Percentiles rank a stretch among this genome's conserved stretches.
Conservation (phyloP, 2,797 vertebrate species). For the Spheniscus humboldti region DNA sequence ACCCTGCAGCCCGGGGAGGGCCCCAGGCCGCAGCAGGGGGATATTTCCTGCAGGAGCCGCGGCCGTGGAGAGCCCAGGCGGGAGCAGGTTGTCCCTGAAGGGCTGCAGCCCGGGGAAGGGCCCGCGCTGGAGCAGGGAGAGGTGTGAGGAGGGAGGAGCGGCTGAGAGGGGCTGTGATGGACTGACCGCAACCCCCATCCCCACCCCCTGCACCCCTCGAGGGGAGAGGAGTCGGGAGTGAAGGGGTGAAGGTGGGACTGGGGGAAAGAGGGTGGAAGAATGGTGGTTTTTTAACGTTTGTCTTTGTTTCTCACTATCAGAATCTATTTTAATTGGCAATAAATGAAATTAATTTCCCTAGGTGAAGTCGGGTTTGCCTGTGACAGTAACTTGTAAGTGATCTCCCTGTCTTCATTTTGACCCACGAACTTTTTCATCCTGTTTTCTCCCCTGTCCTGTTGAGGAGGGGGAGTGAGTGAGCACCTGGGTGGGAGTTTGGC, state of each 20-base stretch:
- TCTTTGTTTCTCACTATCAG: not conserved
- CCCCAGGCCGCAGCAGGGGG: too few species aligned
- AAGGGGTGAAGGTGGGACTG: accelerated
- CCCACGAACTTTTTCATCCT: not conserved
- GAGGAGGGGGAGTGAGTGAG: not conserved
- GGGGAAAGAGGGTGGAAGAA: not conserved
- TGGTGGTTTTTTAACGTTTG: not conserved
- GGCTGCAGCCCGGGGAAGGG: too few species aligned
- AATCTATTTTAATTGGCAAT: too few species aligned
- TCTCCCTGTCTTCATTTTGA: not conserved
- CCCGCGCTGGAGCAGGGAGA: too few species aligned
- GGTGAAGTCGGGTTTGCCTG: not conserved
- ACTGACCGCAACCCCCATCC: too few species aligned
- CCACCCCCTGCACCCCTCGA: not conserved
- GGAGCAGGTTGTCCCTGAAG: too few species aligned
- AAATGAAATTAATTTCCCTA: not conserved
- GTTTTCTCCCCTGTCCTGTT: not conserved
- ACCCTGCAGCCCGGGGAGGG: too few species aligned
- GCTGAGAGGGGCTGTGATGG: too few species aligned
- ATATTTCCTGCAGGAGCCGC: too few species aligned
- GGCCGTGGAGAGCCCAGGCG: too few species aligned
- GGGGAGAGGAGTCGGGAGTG: not conserved
- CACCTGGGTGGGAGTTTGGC: not conserved
- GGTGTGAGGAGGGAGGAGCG: too few species aligned
- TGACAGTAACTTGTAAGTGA: not conserved